Base-by-base conservation (phyloP, 2,888 invertebrate genomes). In the Acronicta psi region DNA sequence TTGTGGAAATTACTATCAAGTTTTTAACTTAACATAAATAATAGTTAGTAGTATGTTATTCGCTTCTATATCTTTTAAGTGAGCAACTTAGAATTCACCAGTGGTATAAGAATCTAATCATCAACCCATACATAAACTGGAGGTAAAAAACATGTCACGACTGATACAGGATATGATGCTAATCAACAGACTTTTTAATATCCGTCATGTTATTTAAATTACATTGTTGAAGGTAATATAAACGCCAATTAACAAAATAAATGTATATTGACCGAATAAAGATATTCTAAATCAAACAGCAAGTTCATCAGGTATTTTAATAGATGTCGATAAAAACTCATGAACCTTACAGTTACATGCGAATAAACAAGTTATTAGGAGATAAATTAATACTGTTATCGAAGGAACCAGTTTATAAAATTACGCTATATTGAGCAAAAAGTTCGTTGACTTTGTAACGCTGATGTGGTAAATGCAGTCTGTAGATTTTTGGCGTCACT, bases 331-430 rank as follows among this genome's bases (percentile, higher is more conserved):
- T 59, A 64, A 69, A 61, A 31, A 44, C 44, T 34, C 16, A 11
- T n/a, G 73, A 73, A 73, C 69, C 41, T 59, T 55, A 73, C 74
- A 61, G 69, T 69, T 69, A 74, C 37, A 51, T 49, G 40, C 23
- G n/a, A 25, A 52, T 25, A 46, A 58, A 52, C 53, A 57, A 7
- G 59, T 57, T 61, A 34, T 55, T 50, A 63, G 23, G 29, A 58
- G 46, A 29, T 17, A 40, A 49, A 54, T 43, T 52, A 50, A 59
- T 55, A 71, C 56, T 45, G 53, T 67, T 67, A 66, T 47, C 47
- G 37, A 43, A 58, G 49, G 8, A 10, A 71, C 69, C 50, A 36
- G 69, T 69, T 61, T 23, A 34, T 2, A 52, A 61, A 34, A 58
- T 71, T 61, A 70, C 68, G 68, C 62, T 67, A 57, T 41, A 13